A percentile compares a stretch with the other conserved stretches of the same genome.
phyloP scores from a whole-genome alignment of 23 tunicate genomes.

The Botrylloides violaceus region DNA sequence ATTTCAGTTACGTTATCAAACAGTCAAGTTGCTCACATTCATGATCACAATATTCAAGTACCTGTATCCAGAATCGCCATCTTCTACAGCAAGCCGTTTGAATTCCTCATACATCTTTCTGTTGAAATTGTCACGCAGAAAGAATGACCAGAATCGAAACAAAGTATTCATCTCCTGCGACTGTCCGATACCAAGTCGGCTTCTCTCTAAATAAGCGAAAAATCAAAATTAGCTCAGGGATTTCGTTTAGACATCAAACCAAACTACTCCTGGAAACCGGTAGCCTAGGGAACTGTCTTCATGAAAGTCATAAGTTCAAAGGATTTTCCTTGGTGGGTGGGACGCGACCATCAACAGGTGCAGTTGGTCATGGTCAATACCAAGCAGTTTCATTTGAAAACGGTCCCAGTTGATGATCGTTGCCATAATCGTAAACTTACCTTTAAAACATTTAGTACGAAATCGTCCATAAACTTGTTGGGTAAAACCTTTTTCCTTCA shows the following conservation, averaged over 20 bases:
- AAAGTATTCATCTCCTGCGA: conserved; percentile 98
- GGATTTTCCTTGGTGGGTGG: too few relatives aligned
- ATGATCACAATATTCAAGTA: conserved; percentile 9
- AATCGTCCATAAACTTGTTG: conserved; percentile 81
- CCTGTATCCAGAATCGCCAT: conserved; percentile 70
- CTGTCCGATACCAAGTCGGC: conserved; percentile 66
- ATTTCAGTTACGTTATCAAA: too few relatives aligned
- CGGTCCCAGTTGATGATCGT: too few relatives aligned
- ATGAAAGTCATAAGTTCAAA: too few relatives aligned
- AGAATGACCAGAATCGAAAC: conserved; percentile 94
- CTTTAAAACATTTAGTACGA: conserved; percentile 69
- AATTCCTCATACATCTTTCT: conserved; percentile 94
- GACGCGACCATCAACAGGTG: too few relatives aligned
- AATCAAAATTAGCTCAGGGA: too few relatives aligned
- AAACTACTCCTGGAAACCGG: too few relatives aligned
- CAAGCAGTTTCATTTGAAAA: too few relatives aligned
- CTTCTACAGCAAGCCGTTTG: conserved; percentile 74
- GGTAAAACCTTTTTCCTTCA: conserved; percentile 82
- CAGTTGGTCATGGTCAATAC: too few relatives aligned
- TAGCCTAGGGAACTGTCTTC: too few relatives aligned
- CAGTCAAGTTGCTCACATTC: too few relatives aligned
- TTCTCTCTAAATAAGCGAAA: conserved; percentile 31
- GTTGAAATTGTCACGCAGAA: conserved; percentile 96
- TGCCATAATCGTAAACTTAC: conserved; percentile 20
- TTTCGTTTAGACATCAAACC: too few relatives aligned